A percentile compares a stretch with the other conserved stretches of the same genome.
These are phyloP conservation scores for Ethmia dodecea DNA, from an alignment of 2,888 invertebrate genomes.

Conservation along the genomic window DNA sequence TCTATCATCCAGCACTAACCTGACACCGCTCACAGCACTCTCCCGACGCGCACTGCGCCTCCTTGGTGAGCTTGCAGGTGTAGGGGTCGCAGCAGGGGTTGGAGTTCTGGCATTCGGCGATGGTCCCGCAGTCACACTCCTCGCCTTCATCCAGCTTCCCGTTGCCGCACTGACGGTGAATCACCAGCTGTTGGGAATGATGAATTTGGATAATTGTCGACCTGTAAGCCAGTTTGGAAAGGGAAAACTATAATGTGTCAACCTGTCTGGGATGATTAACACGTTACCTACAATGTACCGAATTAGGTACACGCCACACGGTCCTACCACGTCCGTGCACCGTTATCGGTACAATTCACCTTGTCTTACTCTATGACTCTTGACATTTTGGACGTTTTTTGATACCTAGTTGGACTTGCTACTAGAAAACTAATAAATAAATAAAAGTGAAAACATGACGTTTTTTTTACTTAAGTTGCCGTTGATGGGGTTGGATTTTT, in stretches of 20 bases:
- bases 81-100: constrained; percentile 99
- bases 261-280: background rate
- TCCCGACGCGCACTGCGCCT: constrained; percentile 95
- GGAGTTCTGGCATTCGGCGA: constrained; percentile 89
- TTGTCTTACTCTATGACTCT: too few species aligned
- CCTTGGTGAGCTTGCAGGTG: constrained; percentile 95
- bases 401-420: too few species aligned
- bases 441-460: too few species aligned
- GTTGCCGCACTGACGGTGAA: constrained; percentile 94
- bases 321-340: too few species aligned
- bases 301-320: too few species aligned
- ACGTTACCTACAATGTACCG: background rate
- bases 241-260: background rate
- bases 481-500: too few species aligned
- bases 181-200: constrained; percentile 72
- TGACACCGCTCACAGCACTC: constrained; percentile 95
- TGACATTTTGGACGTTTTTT: too few species aligned
- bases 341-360: too few species aligned
- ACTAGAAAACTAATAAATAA: too few species aligned
- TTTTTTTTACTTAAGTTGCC: too few species aligned
- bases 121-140: constrained; percentile 97
- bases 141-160: constrained; percentile 96
- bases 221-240: too few species aligned
- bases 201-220: too few species aligned
- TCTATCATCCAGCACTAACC: constrained; percentile 74